Conservation (phyloP, 2,888 invertebrate species). For the Drepana falcataria region DNA sequence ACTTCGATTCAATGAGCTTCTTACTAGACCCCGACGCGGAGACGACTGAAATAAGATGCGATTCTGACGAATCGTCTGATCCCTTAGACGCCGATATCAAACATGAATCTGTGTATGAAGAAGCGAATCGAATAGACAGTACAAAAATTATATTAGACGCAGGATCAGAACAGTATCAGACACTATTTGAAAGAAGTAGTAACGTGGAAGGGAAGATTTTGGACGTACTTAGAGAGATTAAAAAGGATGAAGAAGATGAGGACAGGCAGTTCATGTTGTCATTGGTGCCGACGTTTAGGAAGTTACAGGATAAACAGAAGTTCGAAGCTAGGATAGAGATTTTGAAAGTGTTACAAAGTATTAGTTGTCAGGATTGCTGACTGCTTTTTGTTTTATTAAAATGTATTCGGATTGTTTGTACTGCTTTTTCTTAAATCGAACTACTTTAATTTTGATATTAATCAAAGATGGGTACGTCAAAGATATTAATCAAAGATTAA, state of each 20-base stretch:
- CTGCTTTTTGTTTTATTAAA: too few species aligned
- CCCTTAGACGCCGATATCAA: slow-evolving; percentile 25
- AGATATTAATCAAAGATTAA: too few species aligned
- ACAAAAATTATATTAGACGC: slow-evolving; percentile 13
- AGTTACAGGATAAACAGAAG: slow-evolving; percentile 40
- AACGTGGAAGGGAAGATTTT: slow-evolving; percentile 33
- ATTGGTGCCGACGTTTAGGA: slow-evolving; percentile 44
- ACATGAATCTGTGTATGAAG: slow-evolving; percentile 18
- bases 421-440: too few species aligned
- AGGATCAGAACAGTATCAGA: slow-evolving; percentile 11
- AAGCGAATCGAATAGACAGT: background rate
- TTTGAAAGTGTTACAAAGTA: slow-evolving; percentile 38
- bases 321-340: slow-evolving; percentile 52
- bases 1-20: slow-evolving; percentile 40
- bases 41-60: slow-evolving; percentile 7
- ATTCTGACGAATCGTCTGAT: slow-evolving; percentile 22
- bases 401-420: too few species aligned
- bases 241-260: slow-evolving; percentile 41
- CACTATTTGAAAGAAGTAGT: slow-evolving; percentile 25
- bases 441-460: too few species aligned
- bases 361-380: slow-evolving; percentile 30
- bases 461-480: too few species aligned
- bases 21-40: slow-evolving; percentile 23
- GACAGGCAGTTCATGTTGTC: slow-evolving; percentile 53
- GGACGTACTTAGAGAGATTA: slow-evolving; percentile 35